Evolutionary conservation across 2,113 vertebrate species (phyloP), one percentile per base, ranked within the genome.

Genomic region (Etia nguti): DNA sequence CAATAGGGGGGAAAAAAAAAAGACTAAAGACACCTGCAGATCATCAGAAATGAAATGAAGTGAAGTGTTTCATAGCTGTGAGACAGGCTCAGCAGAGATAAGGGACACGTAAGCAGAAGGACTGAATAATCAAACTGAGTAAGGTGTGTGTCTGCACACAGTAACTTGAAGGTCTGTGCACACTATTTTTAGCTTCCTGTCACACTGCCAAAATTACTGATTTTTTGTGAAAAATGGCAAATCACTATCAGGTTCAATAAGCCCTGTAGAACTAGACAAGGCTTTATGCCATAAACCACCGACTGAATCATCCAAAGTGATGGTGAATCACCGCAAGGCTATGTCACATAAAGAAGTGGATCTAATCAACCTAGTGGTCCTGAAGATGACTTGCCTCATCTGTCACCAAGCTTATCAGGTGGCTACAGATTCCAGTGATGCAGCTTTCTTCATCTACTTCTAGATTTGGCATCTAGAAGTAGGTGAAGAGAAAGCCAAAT

Each of bases 261-360:
- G 38, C 81, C 31, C 48, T 54, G 18, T 38, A 65, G 75, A 93
- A 77, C 60, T 73, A 90, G 81, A 90, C 15, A 18, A 8, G 60
- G 73, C 89, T 86, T 86, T 89, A 68, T 87, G 88, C 83, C 79
- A 89, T 85, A 80, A 89, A 85, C 75, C 75, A 52, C 43, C 52
- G 83, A 90, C 86, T 92, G 92, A 94, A 93, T 93, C 92, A 92
- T 92, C 86, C 68, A 54, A 87, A 91, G 88, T 84, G 77, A 90
- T 75, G 86, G 91, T 92, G 93, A 94, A 85, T 93, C 91, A 92
- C 62, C 1, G n/a, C 36, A 81, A 57, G 80, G 29, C 79, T 73
- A 56, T 89, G 85, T 86, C 89, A 62, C 86, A 91, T 52, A 86
- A 84, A 89, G 83, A 68, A 88, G 80, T 41, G 90, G 84, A 82